Evolutionary conservation across 2,797 vertebrate species (phyloP).

Genomic region (Helarctos malayanus): DNA sequence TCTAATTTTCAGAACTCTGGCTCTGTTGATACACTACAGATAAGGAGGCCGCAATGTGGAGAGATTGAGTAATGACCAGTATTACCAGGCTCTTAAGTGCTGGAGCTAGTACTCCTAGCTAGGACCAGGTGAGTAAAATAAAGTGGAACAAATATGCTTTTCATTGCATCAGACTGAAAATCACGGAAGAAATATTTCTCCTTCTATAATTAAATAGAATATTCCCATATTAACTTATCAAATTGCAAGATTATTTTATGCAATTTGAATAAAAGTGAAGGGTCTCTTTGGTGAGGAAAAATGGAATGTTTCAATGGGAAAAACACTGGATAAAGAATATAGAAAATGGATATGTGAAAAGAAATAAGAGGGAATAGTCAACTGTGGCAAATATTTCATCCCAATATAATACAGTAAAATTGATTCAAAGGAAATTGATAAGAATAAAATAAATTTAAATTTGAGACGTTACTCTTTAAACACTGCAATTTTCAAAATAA

Average conservation of each 20-base stretch:
- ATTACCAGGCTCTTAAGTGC: background rate
- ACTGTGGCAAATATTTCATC: slow-evolving; percentile 79
- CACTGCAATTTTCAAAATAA: slow-evolving; percentile 77
- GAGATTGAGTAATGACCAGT: background rate
- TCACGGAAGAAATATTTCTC: background rate
- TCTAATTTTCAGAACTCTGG: background rate
- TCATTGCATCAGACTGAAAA: slow-evolving; percentile 28
- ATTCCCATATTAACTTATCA: slow-evolving; percentile 17
- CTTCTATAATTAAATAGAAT: background rate
- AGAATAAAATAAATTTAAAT: slow-evolving; percentile 78
- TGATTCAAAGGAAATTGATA: slow-evolving; percentile 75
- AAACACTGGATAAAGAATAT: slow-evolving; percentile 14
- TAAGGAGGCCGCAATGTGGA: background rate
- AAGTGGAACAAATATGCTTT: slow-evolving; percentile 19
- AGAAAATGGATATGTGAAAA: slow-evolving; percentile 44
- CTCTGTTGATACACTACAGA: background rate
- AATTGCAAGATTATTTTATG: slow-evolving; percentile 33
- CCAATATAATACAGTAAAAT: slow-evolving; percentile 65
- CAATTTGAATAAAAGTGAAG: slow-evolving; percentile 65
- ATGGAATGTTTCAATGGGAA: slow-evolving; percentile 37
- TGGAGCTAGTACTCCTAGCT: background rate
- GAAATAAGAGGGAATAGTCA: background rate
- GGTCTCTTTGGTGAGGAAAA: slow-evolving; percentile 58
- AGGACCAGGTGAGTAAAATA: background rate
- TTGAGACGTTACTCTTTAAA: slow-evolving; percentile 69